Conservation (phyloP, 2,113 vertebrate genomes). For the Craseonycteris thonglongyai region DNA sequence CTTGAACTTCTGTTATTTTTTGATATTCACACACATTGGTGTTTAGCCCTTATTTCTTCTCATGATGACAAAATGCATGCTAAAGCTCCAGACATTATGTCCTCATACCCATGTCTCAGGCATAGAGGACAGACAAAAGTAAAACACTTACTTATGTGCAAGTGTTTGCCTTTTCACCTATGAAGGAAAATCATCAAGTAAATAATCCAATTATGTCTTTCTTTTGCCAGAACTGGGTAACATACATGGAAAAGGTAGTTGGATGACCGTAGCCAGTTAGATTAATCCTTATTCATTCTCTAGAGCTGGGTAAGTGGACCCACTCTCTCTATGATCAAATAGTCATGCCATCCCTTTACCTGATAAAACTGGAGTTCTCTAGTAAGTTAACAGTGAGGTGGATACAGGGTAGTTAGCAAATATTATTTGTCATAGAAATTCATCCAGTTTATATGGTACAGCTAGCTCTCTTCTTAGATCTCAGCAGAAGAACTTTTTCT, state of each 20-base stretch:
- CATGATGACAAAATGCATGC: background rate
- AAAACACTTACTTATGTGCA: background rate
- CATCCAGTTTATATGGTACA: background rate
- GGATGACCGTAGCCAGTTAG: background rate
- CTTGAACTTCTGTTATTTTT: background rate
- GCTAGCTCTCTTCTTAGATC: background rate
- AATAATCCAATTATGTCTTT: background rate
- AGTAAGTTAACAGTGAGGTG: background rate
- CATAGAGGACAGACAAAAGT: background rate
- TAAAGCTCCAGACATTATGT: background rate
- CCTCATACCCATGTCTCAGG: background rate
- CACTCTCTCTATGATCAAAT: background rate
- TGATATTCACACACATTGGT: background rate
- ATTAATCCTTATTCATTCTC: background rate
- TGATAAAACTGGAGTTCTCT: background rate
- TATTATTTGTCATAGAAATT: background rate
- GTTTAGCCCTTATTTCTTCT: background rate
- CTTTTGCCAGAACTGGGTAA: background rate
- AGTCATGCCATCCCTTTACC: background rate
- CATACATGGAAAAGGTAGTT: background rate
- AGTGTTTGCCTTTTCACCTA: background rate
- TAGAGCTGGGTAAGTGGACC: background rate
- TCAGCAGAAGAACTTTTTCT: background rate
- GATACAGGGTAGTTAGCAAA: background rate
- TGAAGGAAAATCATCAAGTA: background rate